Conservation (phyloP, 2,113 vertebrate genomes). For the Leucosticte australis region DNA sequence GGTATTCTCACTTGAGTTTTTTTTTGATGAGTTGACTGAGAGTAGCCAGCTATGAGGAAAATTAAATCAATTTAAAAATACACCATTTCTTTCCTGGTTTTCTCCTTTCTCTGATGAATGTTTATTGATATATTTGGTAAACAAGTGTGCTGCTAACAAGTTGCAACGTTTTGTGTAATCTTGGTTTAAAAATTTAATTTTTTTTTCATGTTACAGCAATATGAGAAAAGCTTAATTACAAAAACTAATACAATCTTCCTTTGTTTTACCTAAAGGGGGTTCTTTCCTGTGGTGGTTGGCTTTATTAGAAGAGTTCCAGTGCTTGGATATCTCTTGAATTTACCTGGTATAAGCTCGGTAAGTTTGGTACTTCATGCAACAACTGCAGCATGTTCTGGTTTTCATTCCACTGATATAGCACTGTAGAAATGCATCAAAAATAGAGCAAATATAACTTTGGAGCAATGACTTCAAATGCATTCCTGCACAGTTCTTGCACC, state of each 20-base stretch:
- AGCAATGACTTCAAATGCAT: neutral
- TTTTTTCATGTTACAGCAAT: neutral
- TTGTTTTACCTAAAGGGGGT: conserved; percentile 80
- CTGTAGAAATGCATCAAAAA: neutral
- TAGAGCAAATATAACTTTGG: neutral
- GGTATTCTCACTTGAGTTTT: neutral
- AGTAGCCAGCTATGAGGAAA: neutral
- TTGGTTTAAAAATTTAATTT: neutral
- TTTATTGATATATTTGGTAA: neutral
- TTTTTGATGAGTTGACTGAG: neutral
- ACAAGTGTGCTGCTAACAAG: neutral
- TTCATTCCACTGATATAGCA: neutral
- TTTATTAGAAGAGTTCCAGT: conserved; percentile 97
- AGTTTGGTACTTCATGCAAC: conserved; percentile 52
- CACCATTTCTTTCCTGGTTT: neutral
- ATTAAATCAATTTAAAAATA: neutral
- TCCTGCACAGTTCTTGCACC: neutral
- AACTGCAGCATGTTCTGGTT: neutral
- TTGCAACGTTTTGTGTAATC: neutral
- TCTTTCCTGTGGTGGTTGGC: conserved; percentile 94
- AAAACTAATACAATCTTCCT: neutral
- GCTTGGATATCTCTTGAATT: conserved; percentile 93
- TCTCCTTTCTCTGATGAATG: neutral
- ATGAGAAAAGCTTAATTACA: neutral
- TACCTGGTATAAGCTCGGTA: conserved; percentile 96